These are phyloP conservation scores for Nesoenas mayeri DNA, from an alignment of 2,113 vertebrate genomes.

Conservation along the genomic window DNA sequence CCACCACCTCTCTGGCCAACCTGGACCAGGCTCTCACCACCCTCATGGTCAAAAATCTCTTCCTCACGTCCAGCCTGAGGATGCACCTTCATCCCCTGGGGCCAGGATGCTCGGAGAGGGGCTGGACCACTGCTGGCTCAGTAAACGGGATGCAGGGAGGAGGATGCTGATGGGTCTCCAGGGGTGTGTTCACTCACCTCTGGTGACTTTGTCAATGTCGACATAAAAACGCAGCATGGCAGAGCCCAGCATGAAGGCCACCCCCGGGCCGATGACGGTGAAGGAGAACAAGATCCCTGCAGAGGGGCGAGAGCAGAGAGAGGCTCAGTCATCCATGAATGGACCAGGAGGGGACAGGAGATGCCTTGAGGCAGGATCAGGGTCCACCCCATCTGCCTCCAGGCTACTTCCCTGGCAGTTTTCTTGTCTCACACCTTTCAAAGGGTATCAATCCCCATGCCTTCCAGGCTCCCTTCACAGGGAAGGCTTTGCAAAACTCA, in stretches of 20 bases:
- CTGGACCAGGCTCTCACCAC: not conserved
- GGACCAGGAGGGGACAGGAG: not conserved
- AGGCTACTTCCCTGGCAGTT: not conserved
- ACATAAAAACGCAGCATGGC: slow-evolving; percentile 85
- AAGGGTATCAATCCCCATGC: no score
- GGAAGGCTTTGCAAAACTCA: not conserved
- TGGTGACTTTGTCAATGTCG: slow-evolving; percentile 82
- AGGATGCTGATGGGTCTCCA: accelerated
- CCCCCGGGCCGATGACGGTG: slow-evolving; percentile 84
- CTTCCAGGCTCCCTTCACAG: not conserved
- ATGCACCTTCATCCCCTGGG: not conserved
- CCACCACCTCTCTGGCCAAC: no score
- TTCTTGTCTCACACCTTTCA: no score
- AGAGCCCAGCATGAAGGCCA: slow-evolving; percentile 86
- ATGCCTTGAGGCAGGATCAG: not conserved
- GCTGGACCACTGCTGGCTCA: no score
- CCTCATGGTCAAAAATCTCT: no score
- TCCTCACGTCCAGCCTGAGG: no score
- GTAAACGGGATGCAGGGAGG: not conserved
- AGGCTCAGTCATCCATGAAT: not conserved
- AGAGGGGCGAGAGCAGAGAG: not conserved
- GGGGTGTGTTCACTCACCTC: slow-evolving; percentile 68
- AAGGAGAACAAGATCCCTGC: slow-evolving; percentile 89
- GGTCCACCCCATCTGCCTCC: not conserved
- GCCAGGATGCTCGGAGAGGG: not conserved